Conservation (phyloP, 2,888 invertebrate species). For the Muschampia plurimacula region DNA sequence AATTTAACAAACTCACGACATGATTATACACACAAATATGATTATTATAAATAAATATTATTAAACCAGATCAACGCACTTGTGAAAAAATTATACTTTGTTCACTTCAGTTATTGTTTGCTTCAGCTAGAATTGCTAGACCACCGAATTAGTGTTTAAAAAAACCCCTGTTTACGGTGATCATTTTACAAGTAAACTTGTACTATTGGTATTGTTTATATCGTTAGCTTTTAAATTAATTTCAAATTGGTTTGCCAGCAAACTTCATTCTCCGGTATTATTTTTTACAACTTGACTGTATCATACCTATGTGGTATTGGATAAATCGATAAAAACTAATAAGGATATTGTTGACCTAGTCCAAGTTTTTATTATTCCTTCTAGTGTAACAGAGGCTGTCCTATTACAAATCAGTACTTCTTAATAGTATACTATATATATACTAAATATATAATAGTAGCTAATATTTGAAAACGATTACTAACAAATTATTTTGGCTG, state of each 20-base stretch:
- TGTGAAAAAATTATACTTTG: neutral
- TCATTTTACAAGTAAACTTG: too few species aligned
- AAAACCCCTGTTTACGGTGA: too few species aligned
- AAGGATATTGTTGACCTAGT: slow-evolving; percentile 1
- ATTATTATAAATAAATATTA: slow-evolving; percentile 37
- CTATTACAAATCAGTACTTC: slow-evolving; percentile 14
- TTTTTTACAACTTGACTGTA: neutral
- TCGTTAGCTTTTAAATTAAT: too few species aligned
- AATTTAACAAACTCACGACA: slow-evolving; percentile 39
- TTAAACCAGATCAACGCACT: slow-evolving; percentile 41
- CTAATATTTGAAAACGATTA: slow-evolving; percentile 9
- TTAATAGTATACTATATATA: neutral
- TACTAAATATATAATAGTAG: too few species aligned
- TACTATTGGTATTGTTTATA: too few species aligned
- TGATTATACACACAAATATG: slow-evolving; percentile 42
- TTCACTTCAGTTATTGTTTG: neutral
- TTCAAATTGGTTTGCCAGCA: too few species aligned
- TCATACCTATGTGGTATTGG: too few species aligned
- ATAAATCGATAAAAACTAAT: too few species aligned
- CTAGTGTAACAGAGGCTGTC: neutral
- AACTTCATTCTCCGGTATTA: neutral
- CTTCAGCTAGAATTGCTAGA: too few species aligned
- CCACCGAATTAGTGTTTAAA: too few species aligned
- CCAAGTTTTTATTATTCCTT: neutral
- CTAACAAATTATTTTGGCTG: slow-evolving; percentile 35